Conservation (phyloP, 2,113 vertebrate species). For the Ptilorrhoa leucosticta region DNA sequence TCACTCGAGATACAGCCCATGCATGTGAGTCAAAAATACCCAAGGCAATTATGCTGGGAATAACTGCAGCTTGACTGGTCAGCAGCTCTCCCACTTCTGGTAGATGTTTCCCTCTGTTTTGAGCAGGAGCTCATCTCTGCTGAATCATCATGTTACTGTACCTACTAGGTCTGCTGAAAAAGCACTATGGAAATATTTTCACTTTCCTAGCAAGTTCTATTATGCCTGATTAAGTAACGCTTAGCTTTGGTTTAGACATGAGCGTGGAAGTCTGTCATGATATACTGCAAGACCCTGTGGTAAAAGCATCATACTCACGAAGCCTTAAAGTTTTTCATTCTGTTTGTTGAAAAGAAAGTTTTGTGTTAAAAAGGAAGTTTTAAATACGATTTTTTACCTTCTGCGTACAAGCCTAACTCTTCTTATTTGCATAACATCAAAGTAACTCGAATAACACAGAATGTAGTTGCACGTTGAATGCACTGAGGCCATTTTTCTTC, state of each 20-base stretch:
- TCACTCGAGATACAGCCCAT: background rate
- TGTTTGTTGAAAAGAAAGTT: background rate
- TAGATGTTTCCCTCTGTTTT: background rate
- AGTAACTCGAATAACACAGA: background rate
- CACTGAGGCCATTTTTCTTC: background rate
- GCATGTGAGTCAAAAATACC: background rate
- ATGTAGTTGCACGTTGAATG: background rate
- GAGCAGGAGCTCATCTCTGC: background rate
- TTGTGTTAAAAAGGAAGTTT: background rate
- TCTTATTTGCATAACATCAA: background rate
- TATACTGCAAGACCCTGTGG: background rate
- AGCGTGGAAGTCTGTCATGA: background rate
- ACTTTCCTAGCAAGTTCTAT: background rate
- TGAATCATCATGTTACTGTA: background rate
- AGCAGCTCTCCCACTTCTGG: background rate
- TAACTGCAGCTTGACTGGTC: background rate
- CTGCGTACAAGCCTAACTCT: background rate
- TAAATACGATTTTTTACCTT: background rate
- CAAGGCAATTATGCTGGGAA: background rate
- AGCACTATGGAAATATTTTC: slow-evolving; percentile 14
- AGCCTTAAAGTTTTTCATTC: background rate
- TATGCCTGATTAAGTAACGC: background rate
- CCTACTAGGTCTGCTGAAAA: background rate
- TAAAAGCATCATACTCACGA: background rate
- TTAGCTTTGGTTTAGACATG: background rate